phyloP scores from a whole-genome alignment of 2,888 invertebrate genomes.

The Aplocera efformata region DNA sequence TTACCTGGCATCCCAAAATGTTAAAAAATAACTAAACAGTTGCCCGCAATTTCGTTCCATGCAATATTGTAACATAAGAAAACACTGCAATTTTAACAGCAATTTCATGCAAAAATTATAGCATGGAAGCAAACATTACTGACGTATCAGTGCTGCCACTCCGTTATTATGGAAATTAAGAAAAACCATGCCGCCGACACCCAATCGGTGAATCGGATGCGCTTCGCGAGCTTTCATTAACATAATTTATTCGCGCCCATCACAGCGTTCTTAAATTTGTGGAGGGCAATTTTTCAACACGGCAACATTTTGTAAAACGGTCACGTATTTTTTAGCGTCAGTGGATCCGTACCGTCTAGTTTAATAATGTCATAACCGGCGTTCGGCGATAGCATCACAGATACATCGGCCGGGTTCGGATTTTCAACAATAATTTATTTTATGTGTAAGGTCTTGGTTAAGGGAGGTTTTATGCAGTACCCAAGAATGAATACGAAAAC shows the following conservation, averaged over 20 bases:
- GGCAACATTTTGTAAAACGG: slow-evolving; percentile 66
- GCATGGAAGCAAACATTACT: slow-evolving; percentile 11
- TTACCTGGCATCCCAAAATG: too few species aligned
- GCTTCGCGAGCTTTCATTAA: slow-evolving; percentile 74
- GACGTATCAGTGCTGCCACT: slow-evolving; percentile 13
- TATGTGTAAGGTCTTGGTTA: slow-evolving; percentile 59
- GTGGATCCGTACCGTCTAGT: slow-evolving; percentile 56
- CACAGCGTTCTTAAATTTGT: slow-evolving; percentile 75
- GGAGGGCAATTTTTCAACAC: slow-evolving; percentile 68
- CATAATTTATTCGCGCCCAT: slow-evolving; percentile 77
- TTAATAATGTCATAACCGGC: slow-evolving; percentile 75
- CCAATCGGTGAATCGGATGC: slow-evolving; percentile 70
- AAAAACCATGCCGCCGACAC: slow-evolving; percentile 38
- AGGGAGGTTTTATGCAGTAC: slow-evolving; percentile 56
- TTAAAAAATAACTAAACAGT: too few species aligned
- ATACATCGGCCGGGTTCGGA: slow-evolving; percentile 55
- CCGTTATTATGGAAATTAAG: slow-evolving; percentile 69
- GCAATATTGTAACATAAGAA: too few species aligned
- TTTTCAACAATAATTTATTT: slow-evolving; percentile 67
- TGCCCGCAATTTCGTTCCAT: too few species aligned
- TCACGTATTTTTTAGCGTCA: slow-evolving; percentile 76
- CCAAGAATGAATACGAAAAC: slow-evolving; percentile 50
- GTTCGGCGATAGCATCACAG: slow-evolving; percentile 60
- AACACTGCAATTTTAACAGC: too few species aligned
- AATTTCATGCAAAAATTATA: slow-evolving; percentile 15